These are phyloP conservation scores for Ailurus styani DNA, from an alignment of 2,113 vertebrate genomes.

Conservation along the genomic window DNA sequence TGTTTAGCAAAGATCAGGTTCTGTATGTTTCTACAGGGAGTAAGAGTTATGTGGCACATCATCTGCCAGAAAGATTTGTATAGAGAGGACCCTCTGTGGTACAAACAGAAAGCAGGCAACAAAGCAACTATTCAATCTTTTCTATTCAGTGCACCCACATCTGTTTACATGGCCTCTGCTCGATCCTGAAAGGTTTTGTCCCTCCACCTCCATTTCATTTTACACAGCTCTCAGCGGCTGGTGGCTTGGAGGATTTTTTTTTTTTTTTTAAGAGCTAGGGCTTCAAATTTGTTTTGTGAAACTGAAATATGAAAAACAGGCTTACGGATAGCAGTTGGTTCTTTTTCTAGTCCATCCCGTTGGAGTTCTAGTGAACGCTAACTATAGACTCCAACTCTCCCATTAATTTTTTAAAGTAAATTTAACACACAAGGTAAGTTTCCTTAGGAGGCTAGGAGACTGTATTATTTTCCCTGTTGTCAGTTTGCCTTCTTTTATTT, in stretches of 20 bases:
- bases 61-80: slow-evolving; percentile 41
- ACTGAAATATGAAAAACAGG: slow-evolving; percentile 67
- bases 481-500: not conserved
- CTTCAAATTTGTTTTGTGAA: slow-evolving; percentile 74
- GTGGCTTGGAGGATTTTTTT: slow-evolving; percentile 44
- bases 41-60: slow-evolving; percentile 55
- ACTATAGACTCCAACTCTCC: slow-evolving; percentile 55
- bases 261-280: slow-evolving; percentile 47
- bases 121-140: slow-evolving; percentile 80
- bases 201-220: slow-evolving; percentile 72
- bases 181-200: slow-evolving; percentile 72
- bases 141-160: slow-evolving; percentile 79
- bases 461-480: not conserved
- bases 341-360: slow-evolving; percentile 58
- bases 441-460: not conserved
- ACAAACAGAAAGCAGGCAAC: slow-evolving; percentile 70
- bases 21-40: not conserved
- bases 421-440: not conserved
- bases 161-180: slow-evolving; percentile 83
- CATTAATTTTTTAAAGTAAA: slow-evolving; percentile 67
- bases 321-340: slow-evolving; percentile 61
- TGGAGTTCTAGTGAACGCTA: slow-evolving; percentile 66
- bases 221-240: slow-evolving; percentile 32
- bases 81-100: slow-evolving; percentile 53
- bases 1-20: slow-evolving; percentile 25